These are phyloP conservation scores for Petaurus breviceps DNA, from an alignment of 2,113 vertebrate species.

Conservation along the genomic window DNA sequence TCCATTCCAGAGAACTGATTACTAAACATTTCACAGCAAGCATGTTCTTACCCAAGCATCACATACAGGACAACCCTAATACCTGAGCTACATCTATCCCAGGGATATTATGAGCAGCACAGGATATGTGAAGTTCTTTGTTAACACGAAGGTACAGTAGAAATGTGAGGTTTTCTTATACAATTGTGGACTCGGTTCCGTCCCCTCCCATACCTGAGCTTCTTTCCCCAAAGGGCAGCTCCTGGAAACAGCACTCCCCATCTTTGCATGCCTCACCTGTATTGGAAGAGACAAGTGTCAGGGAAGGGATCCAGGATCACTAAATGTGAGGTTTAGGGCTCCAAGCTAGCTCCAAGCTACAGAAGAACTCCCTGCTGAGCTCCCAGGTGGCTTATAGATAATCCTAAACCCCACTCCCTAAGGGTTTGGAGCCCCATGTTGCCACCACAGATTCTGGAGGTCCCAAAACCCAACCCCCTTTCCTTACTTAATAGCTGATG, in stretches of 20 bases:
- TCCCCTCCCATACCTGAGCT: constrained; percentile 43
- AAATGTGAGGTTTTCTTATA: not conserved
- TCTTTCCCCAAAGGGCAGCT: not conserved
- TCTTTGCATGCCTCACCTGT: constrained; percentile 38
- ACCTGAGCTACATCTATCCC: not conserved
- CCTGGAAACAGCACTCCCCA: constrained; percentile 24
- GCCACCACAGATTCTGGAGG: not conserved
- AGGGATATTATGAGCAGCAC: not conserved
- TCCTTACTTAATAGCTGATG: not conserved
- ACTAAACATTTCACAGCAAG: not conserved
- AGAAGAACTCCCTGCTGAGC: not conserved
- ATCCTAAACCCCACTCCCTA: not conserved
- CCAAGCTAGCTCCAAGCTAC: not conserved
- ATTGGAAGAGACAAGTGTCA: not conserved
- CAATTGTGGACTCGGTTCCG: not conserved
- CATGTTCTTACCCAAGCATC: not conserved
- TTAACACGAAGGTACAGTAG: not conserved
- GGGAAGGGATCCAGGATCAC: not conserved
- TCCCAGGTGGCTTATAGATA: not conserved
- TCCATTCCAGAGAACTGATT: not conserved
- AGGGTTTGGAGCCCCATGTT: not conserved
- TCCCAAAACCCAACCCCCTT: not conserved
- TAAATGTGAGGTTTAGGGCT: not conserved
- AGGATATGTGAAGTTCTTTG: not conserved
- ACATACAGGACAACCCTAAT: not conserved